Conservation (phyloP, 2,113 vertebrate species). For the Lepidothrix coronata region DNA sequence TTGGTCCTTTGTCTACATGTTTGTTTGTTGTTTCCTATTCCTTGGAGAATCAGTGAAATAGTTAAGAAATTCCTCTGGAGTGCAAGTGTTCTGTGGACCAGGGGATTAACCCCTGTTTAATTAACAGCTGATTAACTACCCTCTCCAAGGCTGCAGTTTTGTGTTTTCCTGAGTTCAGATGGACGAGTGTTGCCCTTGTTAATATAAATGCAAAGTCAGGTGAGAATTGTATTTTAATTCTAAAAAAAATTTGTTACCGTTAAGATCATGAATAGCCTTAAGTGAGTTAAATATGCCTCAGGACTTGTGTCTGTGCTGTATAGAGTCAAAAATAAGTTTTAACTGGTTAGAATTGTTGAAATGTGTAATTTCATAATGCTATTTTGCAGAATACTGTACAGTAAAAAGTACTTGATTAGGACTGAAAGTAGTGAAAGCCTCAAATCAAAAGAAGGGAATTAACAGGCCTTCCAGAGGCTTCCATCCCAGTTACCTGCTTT, state of each 20-base stretch:
- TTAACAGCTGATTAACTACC: not conserved
- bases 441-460: not conserved
- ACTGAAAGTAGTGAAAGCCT: not conserved
- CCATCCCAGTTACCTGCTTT: not conserved
- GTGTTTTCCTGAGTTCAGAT: not conserved
- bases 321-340: not conserved
- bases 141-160: not conserved
- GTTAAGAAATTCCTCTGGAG: not conserved
- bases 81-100: not conserved
- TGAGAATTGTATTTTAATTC: not conserved
- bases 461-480: not conserved
- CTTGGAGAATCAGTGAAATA: rapidly evolving
- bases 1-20: too few species aligned
- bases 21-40: rapidly evolving
- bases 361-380: not conserved
- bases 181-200: not conserved
- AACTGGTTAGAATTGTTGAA: not conserved
- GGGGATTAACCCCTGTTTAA: not conserved
- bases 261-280: rapidly evolving
- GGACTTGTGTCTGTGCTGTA: not conserved
- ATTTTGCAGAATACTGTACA: not conserved
- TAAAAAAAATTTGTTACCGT: rapidly evolving
- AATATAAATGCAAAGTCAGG: rapidly evolving
- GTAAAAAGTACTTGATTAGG: not conserved
- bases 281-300: rapidly evolving